These are phyloP conservation scores for Choreutis nemorana DNA, from an alignment of 2,888 invertebrate species.

Conservation along the genomic window DNA sequence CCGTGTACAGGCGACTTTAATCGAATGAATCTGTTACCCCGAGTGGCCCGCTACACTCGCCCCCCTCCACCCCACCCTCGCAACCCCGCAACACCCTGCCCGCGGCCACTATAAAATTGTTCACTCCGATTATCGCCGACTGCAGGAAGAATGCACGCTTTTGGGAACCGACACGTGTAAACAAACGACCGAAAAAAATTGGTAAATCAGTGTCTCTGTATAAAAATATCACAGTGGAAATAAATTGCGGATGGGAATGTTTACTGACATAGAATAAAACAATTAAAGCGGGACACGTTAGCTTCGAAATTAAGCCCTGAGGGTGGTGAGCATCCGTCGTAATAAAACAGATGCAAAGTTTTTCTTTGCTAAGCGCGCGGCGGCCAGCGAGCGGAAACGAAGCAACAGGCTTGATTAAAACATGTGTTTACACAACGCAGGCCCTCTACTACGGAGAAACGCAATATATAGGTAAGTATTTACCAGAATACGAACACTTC, in stretches of 20 bases:
- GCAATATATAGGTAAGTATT: conserved; percentile 23
- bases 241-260: no score
- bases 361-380: conserved; percentile 56
- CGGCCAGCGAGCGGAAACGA: conserved; percentile 53
- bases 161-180: conserved; percentile 21
- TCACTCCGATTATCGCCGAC: conserved; percentile 37
- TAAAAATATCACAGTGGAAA: no score
- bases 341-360: conserved; percentile 66
- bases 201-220: background rate
- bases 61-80: conserved; percentile 11
- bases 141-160: conserved; percentile 20
- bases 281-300: conserved; percentile 42
- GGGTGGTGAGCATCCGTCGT: conserved; percentile 53
- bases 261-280: conserved; percentile 35
- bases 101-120: conserved; percentile 38
- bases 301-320: conserved; percentile 57
- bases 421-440: conserved; percentile 63
- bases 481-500: no score
- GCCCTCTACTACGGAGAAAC: conserved; percentile 39
- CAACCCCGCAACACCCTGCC: no score
- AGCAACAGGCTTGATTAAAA: conserved; percentile 67
- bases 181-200: conserved; percentile 7
- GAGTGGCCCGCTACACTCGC: background rate
- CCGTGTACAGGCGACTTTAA: conserved; percentile 58
- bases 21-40: conserved; percentile 43